phyloP scores from a whole-genome alignment of 2,113 vertebrate genomes.

The human (Homo sapiens) region DNA sequence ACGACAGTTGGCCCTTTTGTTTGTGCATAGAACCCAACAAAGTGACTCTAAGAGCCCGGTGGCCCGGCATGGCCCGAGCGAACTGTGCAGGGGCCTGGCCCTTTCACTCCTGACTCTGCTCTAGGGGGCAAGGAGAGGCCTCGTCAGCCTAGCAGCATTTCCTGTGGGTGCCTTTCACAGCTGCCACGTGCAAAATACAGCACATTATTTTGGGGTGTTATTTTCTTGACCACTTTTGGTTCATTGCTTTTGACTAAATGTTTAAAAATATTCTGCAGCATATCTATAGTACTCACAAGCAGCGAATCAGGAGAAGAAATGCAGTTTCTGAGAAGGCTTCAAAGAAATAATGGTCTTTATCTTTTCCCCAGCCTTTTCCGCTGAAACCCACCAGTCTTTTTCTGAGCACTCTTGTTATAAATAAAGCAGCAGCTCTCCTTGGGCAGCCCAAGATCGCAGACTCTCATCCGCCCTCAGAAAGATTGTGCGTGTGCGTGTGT shows the following conservation, averaged over 20 bases:
- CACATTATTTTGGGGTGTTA: background rate
- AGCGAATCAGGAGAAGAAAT: slow-evolving; percentile 68
- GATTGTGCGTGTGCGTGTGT: background rate
- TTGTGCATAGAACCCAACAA: background rate
- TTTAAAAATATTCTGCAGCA: slow-evolving; percentile 55
- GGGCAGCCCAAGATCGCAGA: slow-evolving; percentile 76
- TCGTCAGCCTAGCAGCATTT: background rate
- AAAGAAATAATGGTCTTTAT: slow-evolving; percentile 81
- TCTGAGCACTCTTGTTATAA: slow-evolving; percentile 82
- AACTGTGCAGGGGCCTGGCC: background rate
- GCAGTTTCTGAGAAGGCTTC: slow-evolving; percentile 76
- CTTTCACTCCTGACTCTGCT: background rate
- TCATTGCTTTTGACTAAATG: slow-evolving; percentile 36
- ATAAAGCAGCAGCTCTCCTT: slow-evolving; percentile 79
- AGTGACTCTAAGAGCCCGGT: background rate
- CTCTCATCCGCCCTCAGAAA: slow-evolving; percentile 72
- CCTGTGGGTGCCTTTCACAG: slow-evolving; percentile 11
- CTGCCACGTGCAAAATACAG: background rate
- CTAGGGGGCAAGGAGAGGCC: background rate
- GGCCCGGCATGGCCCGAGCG: accelerated
- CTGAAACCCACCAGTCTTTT: slow-evolving; percentile 82
- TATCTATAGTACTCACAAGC: slow-evolving; percentile 1
- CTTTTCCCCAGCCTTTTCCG: slow-evolving; percentile 83
- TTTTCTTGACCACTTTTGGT: slow-evolving; percentile 50
- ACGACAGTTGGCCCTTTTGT: background rate